phyloP scores from a whole-genome alignment of 2,797 vertebrate genomes.

The Enteromius unitaeniatus region DNA sequence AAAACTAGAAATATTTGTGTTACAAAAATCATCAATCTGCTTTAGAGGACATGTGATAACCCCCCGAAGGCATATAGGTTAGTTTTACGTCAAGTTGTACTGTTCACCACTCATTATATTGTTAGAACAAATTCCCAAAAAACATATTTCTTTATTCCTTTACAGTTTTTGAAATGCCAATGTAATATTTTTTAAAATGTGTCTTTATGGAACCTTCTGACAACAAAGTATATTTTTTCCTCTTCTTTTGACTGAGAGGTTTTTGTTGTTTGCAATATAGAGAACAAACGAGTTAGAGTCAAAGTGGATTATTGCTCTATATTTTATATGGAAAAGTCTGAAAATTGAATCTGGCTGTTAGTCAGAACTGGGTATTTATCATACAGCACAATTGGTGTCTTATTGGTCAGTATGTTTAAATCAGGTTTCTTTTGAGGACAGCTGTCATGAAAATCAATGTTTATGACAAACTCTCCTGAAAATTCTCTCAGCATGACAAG shows the following conservation, averaged over 20 bases:
- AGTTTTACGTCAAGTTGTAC: neutral
- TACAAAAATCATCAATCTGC: too few species aligned
- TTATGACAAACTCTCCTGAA: constrained; percentile 4
- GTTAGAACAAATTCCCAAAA: neutral
- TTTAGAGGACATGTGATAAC: too few species aligned
- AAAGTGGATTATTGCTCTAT: neutral
- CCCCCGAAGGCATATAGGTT: too few species aligned
- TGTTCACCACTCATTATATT: neutral
- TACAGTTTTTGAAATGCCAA: neutral
- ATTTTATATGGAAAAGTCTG: neutral
- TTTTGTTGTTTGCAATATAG: constrained; percentile 10
- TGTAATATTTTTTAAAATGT: neutral
- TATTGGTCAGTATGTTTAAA: constrained; percentile 31
- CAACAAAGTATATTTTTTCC: neutral
- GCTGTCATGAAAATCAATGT: constrained; percentile 9
- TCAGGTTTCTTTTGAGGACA: neutral
- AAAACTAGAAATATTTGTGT: too few species aligned
- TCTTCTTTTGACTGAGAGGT: neutral
- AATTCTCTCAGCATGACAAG: constrained; percentile 19
- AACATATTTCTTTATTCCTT: neutral
- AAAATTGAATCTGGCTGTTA: constrained; percentile 2
- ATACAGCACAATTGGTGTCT: neutral
- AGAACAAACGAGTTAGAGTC: neutral
- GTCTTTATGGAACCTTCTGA: neutral
- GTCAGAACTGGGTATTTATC: constrained; percentile 27